Conservation (phyloP, 2,888 invertebrate species). For the Buathra laborator region DNA sequence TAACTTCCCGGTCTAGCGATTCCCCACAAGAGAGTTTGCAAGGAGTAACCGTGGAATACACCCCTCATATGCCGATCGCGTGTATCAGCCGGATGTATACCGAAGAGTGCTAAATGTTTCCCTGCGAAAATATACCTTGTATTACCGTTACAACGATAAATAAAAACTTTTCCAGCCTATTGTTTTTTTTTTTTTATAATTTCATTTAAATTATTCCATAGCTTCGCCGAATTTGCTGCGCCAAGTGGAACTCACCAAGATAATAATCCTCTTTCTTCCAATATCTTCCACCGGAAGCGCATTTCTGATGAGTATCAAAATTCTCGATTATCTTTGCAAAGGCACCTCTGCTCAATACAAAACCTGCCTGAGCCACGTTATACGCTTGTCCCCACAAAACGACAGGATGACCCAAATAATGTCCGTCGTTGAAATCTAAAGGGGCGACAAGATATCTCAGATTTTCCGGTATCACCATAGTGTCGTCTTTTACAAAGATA, state of each 20-base stretch:
- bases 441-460: conserved; percentile 86
- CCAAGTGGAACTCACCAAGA: conserved; percentile 83
- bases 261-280: conserved; percentile 88
- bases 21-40: conserved; percentile 81
- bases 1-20: conserved; percentile 84
- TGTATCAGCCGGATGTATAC: conserved; percentile 86
- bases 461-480: conserved; percentile 87
- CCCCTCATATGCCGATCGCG: conserved; percentile 85
- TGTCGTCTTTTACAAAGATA: conserved; percentile 87
- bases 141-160: background rate
- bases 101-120: conserved; percentile 86
- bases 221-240: too few species aligned
- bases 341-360: conserved; percentile 86
- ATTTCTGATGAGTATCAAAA: conserved; percentile 84
- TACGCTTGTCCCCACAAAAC: conserved; percentile 87
- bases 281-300: conserved; percentile 85
- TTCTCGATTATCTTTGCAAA: conserved; percentile 83
- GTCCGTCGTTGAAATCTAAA: conserved; percentile 83
- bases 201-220: too few species aligned
- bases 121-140: conserved; percentile 80
- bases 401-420: conserved; percentile 87
- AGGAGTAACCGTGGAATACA: conserved; percentile 86
- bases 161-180: background rate
- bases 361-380: conserved; percentile 87
- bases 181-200: too few species aligned